A percentile compares a stretch with the other conserved stretches of the same genome.
phyloP scores from a whole-genome alignment of 2,113 vertebrate species.

The Dipodomys stephensi region DNA sequence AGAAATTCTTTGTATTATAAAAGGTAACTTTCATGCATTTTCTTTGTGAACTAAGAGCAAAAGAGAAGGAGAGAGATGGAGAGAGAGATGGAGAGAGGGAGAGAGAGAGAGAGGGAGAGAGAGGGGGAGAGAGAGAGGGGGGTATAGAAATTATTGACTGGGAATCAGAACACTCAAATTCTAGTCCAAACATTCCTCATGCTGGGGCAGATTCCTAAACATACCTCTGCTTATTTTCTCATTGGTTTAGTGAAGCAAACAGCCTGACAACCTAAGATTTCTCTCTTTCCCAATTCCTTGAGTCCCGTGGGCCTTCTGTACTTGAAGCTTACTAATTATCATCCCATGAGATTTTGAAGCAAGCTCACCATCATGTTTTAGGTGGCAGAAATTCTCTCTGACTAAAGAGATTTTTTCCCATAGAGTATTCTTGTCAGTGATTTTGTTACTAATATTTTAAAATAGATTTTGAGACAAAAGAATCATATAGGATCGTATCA shows the following conservation, averaged over 20 bases:
- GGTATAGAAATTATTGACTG: neutral
- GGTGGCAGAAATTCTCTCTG: conserved; percentile 11
- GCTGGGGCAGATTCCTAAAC: neutral
- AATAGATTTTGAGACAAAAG: conserved; percentile 48
- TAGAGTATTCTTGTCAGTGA: neutral
- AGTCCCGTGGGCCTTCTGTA: neutral
- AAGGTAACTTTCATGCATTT: conserved; percentile 28
- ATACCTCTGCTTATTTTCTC: conserved; percentile 33
- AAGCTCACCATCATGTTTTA: neutral
- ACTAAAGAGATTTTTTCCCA: neutral
- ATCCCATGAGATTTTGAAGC: conserved; percentile 31
- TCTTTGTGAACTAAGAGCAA: neutral
- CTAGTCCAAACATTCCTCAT: neutral
- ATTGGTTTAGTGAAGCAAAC: neutral
- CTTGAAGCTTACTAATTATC: conserved; percentile 27
- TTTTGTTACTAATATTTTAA: conserved; percentile 51
- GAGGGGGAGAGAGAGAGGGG: neutral
- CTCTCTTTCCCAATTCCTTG: neutral
- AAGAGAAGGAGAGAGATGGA: neutral
- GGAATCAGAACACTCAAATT: neutral
- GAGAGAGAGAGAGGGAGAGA: neutral
- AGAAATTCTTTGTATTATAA: conserved; percentile 13
- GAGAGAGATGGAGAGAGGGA: neutral
- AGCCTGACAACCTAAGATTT: neutral
- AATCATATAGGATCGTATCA: conserved; percentile 7